Percentiles rank a stretch among this genome's conserved stretches.
Evolutionary conservation across 2,888 invertebrate genomes (phyloP).

Genomic region (Rotaria magnacalcarata): DNA sequence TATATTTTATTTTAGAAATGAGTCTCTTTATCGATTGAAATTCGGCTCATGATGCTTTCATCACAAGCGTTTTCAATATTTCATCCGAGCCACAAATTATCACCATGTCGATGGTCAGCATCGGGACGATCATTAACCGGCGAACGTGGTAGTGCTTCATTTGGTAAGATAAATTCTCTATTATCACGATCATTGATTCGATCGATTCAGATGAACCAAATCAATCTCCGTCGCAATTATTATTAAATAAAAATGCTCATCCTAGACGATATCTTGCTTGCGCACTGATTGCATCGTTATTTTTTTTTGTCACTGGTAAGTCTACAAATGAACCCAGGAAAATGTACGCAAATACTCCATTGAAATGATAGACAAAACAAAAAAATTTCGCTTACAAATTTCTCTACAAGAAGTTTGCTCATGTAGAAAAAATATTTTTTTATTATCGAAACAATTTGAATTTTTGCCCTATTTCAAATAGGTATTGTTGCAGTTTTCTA

Average conservation of each 20-base stretch:
- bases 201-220: not conserved
- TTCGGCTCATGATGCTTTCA: not conserved
- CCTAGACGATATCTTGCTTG: not conserved
- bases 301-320: not conserved
- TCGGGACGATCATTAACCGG: not conserved
- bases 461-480: not conserved
- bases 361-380: too few species aligned
- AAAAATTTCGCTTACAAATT: too few species aligned
- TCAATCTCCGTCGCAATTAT: not conserved
- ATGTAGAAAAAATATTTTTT: not conserved
- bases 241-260: not conserved
- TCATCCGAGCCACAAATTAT: not conserved
- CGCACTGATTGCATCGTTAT: not conserved
- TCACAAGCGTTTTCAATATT: slow-evolving; percentile 9
- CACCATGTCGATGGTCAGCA: not conserved
- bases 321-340: not conserved
- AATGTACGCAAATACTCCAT: too few species aligned
- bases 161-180: not conserved
- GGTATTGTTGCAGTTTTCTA: not conserved
- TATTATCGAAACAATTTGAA: not conserved
- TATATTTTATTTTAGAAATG: too few species aligned
- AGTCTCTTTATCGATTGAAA: too few species aligned
- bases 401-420: too few species aligned
- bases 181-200: too few species aligned
- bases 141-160: not conserved